Percentiles rank a stretch among this genome's conserved stretches.
These are phyloP conservation scores for Drosophila sp. DNA, from an alignment of 1,140 invertebrate species.

Conservation along the genomic window DNA sequence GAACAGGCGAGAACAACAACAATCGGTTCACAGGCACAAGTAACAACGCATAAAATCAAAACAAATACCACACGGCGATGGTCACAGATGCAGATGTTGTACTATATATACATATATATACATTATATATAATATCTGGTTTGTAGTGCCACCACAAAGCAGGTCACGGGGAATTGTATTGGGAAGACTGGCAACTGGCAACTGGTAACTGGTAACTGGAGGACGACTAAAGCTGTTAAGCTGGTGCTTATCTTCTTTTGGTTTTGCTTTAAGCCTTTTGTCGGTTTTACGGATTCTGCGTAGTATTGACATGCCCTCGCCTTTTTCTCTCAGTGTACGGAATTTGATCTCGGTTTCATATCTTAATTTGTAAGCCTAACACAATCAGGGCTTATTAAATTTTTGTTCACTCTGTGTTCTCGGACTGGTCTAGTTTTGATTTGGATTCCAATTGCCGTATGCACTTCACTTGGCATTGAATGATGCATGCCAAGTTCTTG, in stretches of 20 bases:
- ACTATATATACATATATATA: neutral
- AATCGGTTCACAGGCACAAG: constrained; percentile 33
- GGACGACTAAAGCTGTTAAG: constrained; percentile 14
- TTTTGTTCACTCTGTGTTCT: neutral
- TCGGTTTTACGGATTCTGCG: neutral
- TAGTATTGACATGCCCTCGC: neutral
- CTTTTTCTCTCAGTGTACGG: neutral
- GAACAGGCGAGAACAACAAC: constrained; percentile 12
- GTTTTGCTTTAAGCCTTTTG: constrained; percentile 18
- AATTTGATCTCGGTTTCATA: neutral
- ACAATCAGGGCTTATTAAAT: neutral
- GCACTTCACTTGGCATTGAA: constrained; percentile 38
- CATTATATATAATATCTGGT: constrained; percentile 4
- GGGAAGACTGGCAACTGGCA: neutral
- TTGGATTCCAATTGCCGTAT: constrained; percentile 13
- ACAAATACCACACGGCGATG: constrained; percentile 58
- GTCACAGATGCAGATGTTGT: constrained; percentile 18
- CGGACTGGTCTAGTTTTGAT: constrained; percentile 1
- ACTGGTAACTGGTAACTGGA: neutral
- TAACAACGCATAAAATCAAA: constrained; percentile 54
- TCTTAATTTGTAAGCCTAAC: neutral
- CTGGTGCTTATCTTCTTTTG: constrained; percentile 21
- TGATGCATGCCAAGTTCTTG: neutral
- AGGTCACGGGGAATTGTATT: neutral
- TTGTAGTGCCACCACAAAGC: neutral